Conservation (phyloP, 1,140 invertebrate genomes). For the Dolichoris vasculosae region DNA sequence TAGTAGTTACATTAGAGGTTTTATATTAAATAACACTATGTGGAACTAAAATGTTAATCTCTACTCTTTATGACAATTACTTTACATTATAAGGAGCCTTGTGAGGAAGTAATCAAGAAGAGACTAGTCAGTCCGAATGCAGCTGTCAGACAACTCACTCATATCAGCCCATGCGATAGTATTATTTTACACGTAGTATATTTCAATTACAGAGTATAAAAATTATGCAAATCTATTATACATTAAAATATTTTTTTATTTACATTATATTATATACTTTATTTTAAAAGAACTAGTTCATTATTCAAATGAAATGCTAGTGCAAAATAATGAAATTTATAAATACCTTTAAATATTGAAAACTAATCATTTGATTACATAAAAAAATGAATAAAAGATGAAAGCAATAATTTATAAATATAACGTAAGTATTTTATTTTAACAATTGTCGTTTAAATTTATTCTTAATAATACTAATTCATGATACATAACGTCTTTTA, state of each 20-base stretch:
- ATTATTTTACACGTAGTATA: neutral
- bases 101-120: neutral
- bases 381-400: no score
- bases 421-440: no score
- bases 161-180: neutral
- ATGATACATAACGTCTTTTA: no score
- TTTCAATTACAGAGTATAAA: neutral
- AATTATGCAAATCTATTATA: neutral
- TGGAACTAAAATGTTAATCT: neutral
- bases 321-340: no score
- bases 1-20: neutral
- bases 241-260: neutral
- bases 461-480: no score
- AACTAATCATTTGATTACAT: no score
- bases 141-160: neutral
- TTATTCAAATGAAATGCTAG: no score
- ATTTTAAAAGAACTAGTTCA: no score
- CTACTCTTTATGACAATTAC: neutral
- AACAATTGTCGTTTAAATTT: no score
- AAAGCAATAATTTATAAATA: no score
- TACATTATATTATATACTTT: neutral
- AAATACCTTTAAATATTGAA: no score
- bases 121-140: neutral
- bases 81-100: conserved; percentile 5
- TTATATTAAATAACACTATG: neutral